Percentiles rank a stretch among this genome's conserved stretches.
phyloP scores from a whole-genome alignment of 2,888 invertebrate genomes.

The Tinea semifulvella region DNA sequence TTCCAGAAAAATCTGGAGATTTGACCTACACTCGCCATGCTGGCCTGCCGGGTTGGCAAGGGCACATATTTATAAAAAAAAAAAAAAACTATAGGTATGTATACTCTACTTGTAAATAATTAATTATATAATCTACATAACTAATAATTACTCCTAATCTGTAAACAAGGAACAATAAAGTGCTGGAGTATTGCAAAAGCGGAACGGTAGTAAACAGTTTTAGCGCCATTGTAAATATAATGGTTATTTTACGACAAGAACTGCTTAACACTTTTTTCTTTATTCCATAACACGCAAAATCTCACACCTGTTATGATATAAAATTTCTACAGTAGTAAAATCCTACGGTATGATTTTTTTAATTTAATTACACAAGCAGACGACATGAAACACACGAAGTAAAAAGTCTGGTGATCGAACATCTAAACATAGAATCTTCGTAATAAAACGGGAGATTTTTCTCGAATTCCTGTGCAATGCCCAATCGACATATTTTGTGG shows the following conservation, averaged over 20 bases:
- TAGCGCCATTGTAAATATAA: slow-evolving; percentile 11
- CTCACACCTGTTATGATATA: neutral
- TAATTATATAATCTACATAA: too few relatives aligned
- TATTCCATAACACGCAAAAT: neutral
- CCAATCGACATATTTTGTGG: slow-evolving; percentile 7
- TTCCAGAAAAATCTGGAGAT: too few relatives aligned
- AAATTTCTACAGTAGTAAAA: too few relatives aligned
- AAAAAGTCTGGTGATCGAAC: neutral
- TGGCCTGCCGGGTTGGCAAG: too few relatives aligned
- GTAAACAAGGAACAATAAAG: neutral
- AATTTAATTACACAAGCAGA: neutral
- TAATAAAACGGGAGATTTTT: neutral
- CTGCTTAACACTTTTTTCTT: neutral
- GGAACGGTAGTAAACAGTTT: slow-evolving; percentile 5
- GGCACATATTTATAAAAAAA: too few relatives aligned
- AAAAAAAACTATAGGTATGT: too few relatives aligned
- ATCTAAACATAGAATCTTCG: slow-evolving; percentile 6
- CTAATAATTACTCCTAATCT: neutral
- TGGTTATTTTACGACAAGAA: slow-evolving; percentile 4
- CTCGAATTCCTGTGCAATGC: neutral
- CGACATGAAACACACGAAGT: neutral
- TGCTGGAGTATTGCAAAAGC: slow-evolving; percentile 7
- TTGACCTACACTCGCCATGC: too few relatives aligned
- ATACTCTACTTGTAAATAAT: too few relatives aligned
- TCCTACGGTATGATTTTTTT: too few relatives aligned